Conservation (phyloP, 2,113 vertebrate species). For the Myrmecobius fasciatus region DNA sequence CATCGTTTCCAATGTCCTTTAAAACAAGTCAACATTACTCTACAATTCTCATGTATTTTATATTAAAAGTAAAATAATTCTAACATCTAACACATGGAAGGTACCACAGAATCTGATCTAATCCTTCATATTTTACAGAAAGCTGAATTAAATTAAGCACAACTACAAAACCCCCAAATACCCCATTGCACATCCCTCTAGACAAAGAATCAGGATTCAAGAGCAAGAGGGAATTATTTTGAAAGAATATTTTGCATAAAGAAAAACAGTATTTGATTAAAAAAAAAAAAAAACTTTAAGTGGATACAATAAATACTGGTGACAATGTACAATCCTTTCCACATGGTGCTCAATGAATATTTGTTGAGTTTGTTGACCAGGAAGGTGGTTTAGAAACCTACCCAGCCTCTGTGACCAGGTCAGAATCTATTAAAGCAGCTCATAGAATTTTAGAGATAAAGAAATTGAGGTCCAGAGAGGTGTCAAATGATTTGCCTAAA, state of each 20-base stretch:
- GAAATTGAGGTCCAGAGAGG: not conserved
- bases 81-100: not conserved
- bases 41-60: not conserved
- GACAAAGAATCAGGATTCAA: not conserved
- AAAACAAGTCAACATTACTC: not conserved
- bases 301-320: not conserved
- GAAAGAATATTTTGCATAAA: not conserved
- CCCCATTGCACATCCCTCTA: not conserved
- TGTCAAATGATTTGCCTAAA: not conserved
- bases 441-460: not conserved
- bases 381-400: not conserved
- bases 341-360: not conserved
- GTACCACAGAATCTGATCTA: not conserved
- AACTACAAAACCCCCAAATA: not conserved
- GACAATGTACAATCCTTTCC: not conserved
- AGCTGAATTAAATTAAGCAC: not conserved
- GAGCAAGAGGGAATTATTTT: not conserved
- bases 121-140: not conserved
- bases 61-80: not conserved
- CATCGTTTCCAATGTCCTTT: constrained; percentile 15
- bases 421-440: not conserved
- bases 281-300: not conserved
- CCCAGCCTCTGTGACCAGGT: not conserved
- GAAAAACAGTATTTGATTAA: not conserved
- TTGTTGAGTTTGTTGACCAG: not conserved